Base-by-base conservation (phyloP, 2,797 vertebrate genomes). In the Liasis olivaceus region DNA sequence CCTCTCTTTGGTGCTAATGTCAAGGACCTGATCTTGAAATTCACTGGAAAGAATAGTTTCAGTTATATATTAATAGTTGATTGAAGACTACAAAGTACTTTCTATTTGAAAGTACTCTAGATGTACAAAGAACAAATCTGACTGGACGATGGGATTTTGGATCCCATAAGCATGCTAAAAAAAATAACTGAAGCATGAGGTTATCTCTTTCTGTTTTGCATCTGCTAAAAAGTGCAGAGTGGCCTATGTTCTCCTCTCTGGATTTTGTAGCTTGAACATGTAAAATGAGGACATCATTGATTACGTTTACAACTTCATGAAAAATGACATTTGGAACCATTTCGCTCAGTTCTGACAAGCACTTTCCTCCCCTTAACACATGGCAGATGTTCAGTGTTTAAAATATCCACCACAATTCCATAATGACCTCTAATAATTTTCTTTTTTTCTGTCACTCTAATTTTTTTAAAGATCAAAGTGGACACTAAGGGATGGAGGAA, bases 341-440 rank as follows among this genome's bases (percentile, higher is more conserved):
- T 89, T 42, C 60, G 9, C 2, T 89, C 42, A 20, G 13, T 66
- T 88, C 47, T 88, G 60, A 88, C 85, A 92, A 60, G 54, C 12
- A 20, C 5, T 26, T 60, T 54, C 24, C 13, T 42, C n/a, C 60
- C 36, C 42, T 2, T 22, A 6, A 17, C 15, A 2, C 66, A 84
- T 58, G 85, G 89, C 85, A 93, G 91, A 58, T 69, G 36, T 56
- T 59, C 13, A n/a, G 63, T 86, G n/a, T 60, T 93, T 86, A 90
- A 54, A 17, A 90, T 88, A 90, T 36, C 5, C 94, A 66, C 22
- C 5, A 12, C 81, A 36, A 8, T 59, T 85, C 31, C 2, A 47
- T 9, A 47, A 66, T 66, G 31, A 42, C 88, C 81, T 72, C 51
- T 77, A 60, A 85, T 56, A 86, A 69, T 31, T 63, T 42, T 81